phyloP scores from a whole-genome alignment of 1,140 invertebrate genomes.

The Drosophila subobscura region DNA sequence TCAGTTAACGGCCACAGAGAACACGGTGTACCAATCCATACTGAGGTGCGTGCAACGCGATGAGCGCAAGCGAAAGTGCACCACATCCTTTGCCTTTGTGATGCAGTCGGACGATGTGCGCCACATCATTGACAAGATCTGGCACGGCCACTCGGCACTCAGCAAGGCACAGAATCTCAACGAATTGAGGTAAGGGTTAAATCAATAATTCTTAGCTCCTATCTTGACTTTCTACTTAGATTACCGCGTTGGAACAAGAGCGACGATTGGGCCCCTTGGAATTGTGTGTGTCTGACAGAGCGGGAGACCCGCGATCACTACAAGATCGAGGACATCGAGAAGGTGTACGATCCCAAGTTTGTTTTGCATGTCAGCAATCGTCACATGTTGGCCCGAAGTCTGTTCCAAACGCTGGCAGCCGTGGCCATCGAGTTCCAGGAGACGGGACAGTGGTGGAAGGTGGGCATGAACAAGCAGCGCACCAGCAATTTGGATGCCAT shows the following conservation, averaged over 20 bases:
- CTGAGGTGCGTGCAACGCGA: conserved; percentile 85
- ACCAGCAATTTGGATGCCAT: conserved; percentile 49
- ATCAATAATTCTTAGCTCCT: not conserved
- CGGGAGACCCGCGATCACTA: conserved; percentile 86
- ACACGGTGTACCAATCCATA: conserved; percentile 84
- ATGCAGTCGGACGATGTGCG: conserved; percentile 86
- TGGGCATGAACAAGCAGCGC: conserved; percentile 80
- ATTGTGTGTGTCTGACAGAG: conserved; percentile 86
- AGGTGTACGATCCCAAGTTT: conserved; percentile 84
- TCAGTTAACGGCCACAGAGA: conserved; percentile 71
- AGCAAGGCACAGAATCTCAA: conserved; percentile 85
- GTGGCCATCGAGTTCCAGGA: conserved; percentile 77
- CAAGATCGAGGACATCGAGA: conserved; percentile 82
- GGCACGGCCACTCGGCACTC: conserved; percentile 86
- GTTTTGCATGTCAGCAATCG: conserved; percentile 70
- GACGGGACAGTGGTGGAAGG: conserved; percentile 78
- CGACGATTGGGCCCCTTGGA: conserved; percentile 88
- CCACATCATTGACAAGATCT: conserved; percentile 86
- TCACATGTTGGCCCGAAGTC: conserved; percentile 72
- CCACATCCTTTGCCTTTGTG: conserved; percentile 85
- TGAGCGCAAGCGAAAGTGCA: conserved; percentile 84
- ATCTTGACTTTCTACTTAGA: conserved; percentile 17
- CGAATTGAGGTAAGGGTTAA: conserved; percentile 82
- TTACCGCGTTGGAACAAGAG: conserved; percentile 85
- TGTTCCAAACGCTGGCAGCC: conserved; percentile 74